Base-by-base conservation (phyloP, 1,140 invertebrate genomes). In the Sycobia sp. region DNA sequence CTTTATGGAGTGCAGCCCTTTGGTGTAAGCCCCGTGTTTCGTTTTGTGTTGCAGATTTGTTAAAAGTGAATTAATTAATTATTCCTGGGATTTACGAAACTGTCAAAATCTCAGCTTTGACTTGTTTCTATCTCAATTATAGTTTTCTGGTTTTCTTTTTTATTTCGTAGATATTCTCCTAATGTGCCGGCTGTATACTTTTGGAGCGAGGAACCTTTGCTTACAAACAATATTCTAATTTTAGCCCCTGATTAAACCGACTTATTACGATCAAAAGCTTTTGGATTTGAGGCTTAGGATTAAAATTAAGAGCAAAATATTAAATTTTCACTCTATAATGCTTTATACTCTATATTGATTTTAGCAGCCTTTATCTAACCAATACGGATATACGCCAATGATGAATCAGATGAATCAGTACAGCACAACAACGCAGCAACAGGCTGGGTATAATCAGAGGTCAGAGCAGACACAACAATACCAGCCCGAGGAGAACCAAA, bases 351-450 rank as follows among this genome's bases (percentile, higher is more conserved):
- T 3, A 11, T 38, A 18, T 53, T 34, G 2, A 14, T 65, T 65
- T 14, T 59, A 81, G 78, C 69, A 69, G 27, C 61, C 71, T 60
- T 38, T 77, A 49, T 65, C 72, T 25, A 76, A 70, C 61, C 76
- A 76, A 56, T 81, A 77, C 58, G 79, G 73, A 50, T 65, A 58
- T 44, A 18, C 29, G 2, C n/a, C 62, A 13, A 44, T 65, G 50
- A 65, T 58, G 47, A 70, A 69, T 39, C 75, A 76, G 54, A 71
- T 68, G 67, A 79, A 77, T 68, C 76, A 78, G 46, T 79, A 78
- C 39, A 67, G 4, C 32, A 3, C 44, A 23, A 4, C 49, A 32
- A 14, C 55, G 23, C 57, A 64, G 41, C 58, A 66, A 7, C 57
- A 59, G 16, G 41, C 36, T 16, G 3, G 13, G 13, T 59, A 69